Evolutionary conservation across 35 echinoderm and acorn worm genomes (phyloP).

Genomic region (Eucidaris tribuloides): DNA sequence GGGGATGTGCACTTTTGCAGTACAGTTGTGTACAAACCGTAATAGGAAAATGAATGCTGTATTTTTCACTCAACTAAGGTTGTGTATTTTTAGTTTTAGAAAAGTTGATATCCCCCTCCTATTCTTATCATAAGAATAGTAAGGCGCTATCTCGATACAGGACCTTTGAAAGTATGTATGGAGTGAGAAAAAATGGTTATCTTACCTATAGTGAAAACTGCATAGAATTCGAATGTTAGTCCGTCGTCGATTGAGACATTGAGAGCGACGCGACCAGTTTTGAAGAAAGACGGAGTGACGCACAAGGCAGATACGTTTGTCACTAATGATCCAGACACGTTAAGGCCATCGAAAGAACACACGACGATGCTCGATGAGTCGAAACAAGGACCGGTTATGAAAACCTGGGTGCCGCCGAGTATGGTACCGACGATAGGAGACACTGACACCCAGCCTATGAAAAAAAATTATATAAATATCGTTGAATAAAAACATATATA

Average conservation of each 20-base stretch:
- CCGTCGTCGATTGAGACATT: constrained; percentile 3
- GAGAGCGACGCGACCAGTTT: constrained; percentile 17
- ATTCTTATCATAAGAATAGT: no score
- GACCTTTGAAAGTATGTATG: no score
- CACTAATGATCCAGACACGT: not conserved
- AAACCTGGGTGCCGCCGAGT: constrained; percentile 9
- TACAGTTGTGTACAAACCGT: no score
- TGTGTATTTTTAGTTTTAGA: no score
- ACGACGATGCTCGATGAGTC: not conserved
- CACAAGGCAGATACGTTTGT: not conserved
- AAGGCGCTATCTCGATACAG: no score
- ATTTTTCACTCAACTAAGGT: no score
- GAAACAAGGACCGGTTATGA: not conserved
- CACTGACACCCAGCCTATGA: not conserved
- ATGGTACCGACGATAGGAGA: not conserved
- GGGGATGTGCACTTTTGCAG: no score
- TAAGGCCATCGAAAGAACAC: not conserved
- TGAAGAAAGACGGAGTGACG: constrained; percentile 19
- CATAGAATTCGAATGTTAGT: not conserved
- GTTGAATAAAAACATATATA: no score
- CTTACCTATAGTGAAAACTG: not conserved
- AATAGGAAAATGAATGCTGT: no score
- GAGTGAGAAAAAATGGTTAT: no score
- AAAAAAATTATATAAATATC: no score
- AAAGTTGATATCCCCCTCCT: no score